Percentiles rank a stretch among this genome's conserved stretches.
These are phyloP conservation scores for Meloidogyne exigua DNA, from an alignment of 1,140 invertebrate species.

Conservation along the genomic window DNA sequence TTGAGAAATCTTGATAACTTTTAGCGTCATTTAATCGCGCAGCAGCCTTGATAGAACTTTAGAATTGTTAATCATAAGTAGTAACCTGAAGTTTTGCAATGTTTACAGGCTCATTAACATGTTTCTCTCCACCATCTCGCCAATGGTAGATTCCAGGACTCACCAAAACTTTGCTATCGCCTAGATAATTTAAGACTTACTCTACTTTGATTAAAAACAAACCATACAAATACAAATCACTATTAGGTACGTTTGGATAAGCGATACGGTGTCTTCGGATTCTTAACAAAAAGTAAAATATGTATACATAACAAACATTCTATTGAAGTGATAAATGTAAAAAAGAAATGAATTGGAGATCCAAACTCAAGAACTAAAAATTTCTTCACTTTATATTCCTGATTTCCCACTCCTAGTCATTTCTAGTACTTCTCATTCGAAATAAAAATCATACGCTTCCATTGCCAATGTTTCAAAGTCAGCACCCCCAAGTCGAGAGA, in stretches of 20 bases:
- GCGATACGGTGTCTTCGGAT: slow-evolving; percentile 79
- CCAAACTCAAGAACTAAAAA: no score
- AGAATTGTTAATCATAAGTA: slow-evolving; percentile 32
- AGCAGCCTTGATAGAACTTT: slow-evolving; percentile 72
- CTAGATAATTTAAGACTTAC: slow-evolving; percentile 31
- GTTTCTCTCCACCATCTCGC: slow-evolving; percentile 92
- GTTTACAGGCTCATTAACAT: slow-evolving; percentile 91
- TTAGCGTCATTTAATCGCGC: slow-evolving; percentile 76
- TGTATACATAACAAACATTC: no score
- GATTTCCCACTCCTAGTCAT: no score
- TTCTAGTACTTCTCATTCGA: no score
- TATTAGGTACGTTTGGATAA: slow-evolving; percentile 68
- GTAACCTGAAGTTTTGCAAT: slow-evolving; percentile 86
- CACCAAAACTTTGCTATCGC: slow-evolving; percentile 76
- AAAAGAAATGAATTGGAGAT: no score
- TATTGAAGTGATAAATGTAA: no score
- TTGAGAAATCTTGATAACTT: slow-evolving; percentile 83
- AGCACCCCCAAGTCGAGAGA: slow-evolving; percentile 89
- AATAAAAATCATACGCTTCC: no score
- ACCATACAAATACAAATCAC: slow-evolving; percentile 48
- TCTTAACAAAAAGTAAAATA: no score
- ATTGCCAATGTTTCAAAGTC: slow-evolving; percentile 82
- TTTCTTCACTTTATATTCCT: no score
- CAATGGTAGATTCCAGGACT: slow-evolving; percentile 94
- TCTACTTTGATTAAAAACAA: neutral